Conservation (phyloP, 2,797 vertebrate genomes). For the Sebastes matsubarae region DNA sequence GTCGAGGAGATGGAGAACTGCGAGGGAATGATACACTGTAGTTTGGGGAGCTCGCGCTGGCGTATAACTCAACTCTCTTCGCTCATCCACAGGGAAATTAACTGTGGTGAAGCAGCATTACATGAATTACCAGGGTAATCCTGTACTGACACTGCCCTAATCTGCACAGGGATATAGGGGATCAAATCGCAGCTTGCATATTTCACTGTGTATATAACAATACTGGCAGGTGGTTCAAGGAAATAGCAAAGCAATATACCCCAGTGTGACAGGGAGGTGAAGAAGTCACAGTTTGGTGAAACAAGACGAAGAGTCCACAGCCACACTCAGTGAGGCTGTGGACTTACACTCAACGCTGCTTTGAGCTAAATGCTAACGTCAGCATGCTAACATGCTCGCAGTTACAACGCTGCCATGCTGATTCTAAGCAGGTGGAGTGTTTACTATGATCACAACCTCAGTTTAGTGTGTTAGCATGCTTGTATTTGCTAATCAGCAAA, state of each 20-base stretch:
- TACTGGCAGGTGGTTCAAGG: conserved; percentile 52
- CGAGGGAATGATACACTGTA: conserved; percentile 51
- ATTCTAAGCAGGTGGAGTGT: background rate
- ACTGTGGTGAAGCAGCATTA: conserved; percentile 73
- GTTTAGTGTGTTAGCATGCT: background rate
- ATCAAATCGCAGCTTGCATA: conserved; percentile 67
- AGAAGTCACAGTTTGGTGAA: conserved; percentile 9
- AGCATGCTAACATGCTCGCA: background rate
- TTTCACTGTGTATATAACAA: conserved; percentile 59
- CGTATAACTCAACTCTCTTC: conserved; percentile 56
- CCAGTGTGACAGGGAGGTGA: conserved; percentile 10
- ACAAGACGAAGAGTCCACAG: background rate
- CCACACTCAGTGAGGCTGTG: background rate
- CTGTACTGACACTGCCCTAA: conserved; percentile 70
- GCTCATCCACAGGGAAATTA: conserved; percentile 80
- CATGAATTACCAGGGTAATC: conserved; percentile 81
- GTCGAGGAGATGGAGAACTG: conserved; percentile 26
- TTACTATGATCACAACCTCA: background rate
- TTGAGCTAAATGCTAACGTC: background rate
- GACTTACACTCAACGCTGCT: background rate
- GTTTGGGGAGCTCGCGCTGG: conserved; percentile 48
- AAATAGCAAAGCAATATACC: conserved; percentile 30
- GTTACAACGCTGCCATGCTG: background rate
- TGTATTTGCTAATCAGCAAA: background rate
- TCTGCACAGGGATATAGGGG: conserved; percentile 67